phyloP scores from a whole-genome alignment of 2,113 vertebrate species.

The Macroglossus sobrinus region DNA sequence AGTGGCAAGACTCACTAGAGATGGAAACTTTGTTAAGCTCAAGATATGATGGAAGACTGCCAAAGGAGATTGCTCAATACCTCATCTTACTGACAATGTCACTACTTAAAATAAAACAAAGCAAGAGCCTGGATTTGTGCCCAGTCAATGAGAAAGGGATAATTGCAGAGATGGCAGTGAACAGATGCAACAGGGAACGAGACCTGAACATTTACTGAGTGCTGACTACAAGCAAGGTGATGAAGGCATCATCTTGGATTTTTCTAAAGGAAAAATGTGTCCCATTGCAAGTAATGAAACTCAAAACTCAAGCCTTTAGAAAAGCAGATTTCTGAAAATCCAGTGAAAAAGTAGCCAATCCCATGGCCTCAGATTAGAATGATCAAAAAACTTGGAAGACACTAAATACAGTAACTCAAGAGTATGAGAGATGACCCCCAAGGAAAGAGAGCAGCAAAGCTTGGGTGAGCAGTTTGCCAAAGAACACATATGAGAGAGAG shows the following conservation, averaged over 20 bases:
- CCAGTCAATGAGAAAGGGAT: background rate
- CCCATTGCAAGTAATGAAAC: background rate
- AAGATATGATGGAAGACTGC: background rate
- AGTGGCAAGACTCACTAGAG: background rate
- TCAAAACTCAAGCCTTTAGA: background rate
- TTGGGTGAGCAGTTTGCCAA: background rate
- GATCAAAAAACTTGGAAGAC: background rate
- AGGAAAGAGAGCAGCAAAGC: constrained; percentile 8
- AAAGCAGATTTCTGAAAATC: constrained; percentile 32
- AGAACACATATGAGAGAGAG: background rate
- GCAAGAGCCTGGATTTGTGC: background rate
- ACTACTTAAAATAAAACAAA: constrained; percentile 34
- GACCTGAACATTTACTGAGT: background rate
- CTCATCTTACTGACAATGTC: background rate
- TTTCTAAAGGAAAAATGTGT: background rate
- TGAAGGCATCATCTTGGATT: background rate
- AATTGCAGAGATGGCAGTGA: background rate
- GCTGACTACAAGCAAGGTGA: background rate
- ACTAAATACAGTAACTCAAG: background rate
- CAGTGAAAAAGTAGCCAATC: background rate
- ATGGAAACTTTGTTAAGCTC: background rate
- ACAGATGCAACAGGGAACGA: background rate
- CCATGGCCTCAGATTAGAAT: background rate
- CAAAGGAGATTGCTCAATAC: background rate
- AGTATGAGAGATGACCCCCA: background rate